Evolutionary conservation across 2,888 invertebrate genomes (phyloP), one percentile per base, ranked within the genome.

Genomic region (Amorpha juglandis): DNA sequence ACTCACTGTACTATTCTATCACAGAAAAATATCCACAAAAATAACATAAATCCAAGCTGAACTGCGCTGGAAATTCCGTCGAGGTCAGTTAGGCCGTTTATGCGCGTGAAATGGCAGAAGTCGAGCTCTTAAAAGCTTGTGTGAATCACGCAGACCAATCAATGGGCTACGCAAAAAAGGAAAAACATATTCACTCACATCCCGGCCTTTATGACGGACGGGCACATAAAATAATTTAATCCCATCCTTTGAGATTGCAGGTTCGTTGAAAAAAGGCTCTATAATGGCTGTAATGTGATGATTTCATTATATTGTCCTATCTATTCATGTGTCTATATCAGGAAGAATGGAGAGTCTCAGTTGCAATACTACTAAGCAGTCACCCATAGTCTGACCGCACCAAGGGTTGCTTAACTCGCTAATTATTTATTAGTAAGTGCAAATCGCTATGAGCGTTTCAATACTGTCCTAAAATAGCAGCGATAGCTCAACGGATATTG

Each of bases 101-200:
- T 19, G 58, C 58, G 11, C 58, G 58, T 58, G 58, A 58, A 58
- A 58, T 42, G 58, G 58, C 58, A 58, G n/a, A 53, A 53, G 16
- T 42, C 42, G 16, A 58, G 19, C 58, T 42, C 58, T 58, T 58
- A 58, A 58, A 58, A 58, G 58, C 58, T 58, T 58, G 58, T 58
- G 55, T 42, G 58, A 58, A 58, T 58, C 42, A 58, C 58, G 58
- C 58, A 19, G 58, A 42, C 38, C 58, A 58, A 58, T 58, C 58
- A 58, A 58, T 58, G 58, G 38, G 6, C 38, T 58, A 42, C 19
- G 58, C 42, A 58, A 42, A 58, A 58, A 38, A 19, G 58, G 38
- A 58, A 58, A 58, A 58, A 58, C 58, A 42, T 58, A 50, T 50
- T 50, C 19, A 48, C 48, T 48, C 48, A 50, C 50, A 50, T 19